phyloP scores from a whole-genome alignment of 1,140 invertebrate species.

The Bombus sylvicola region DNA sequence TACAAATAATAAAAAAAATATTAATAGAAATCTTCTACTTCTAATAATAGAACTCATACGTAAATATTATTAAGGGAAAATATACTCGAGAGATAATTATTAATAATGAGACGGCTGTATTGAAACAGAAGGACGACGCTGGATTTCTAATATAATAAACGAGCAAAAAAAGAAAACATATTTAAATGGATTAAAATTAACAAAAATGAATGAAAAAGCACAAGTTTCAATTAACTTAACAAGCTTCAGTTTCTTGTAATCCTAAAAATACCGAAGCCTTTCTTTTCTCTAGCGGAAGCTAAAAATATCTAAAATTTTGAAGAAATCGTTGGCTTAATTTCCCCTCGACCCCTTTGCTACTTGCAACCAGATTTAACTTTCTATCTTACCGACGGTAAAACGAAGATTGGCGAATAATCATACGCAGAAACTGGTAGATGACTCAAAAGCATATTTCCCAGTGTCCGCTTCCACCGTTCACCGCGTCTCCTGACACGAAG shows the following conservation, averaged over 20 bases:
- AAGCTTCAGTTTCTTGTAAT: not conserved
- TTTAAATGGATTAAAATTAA: not conserved
- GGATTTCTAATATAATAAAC: not conserved
- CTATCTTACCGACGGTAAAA: constrained; percentile 60
- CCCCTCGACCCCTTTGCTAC: not conserved
- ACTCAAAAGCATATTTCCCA: constrained; percentile 52
- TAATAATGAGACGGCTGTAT: no score
- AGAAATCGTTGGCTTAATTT: not conserved
- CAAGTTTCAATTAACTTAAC: not conserved
- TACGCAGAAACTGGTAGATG: constrained; percentile 54
- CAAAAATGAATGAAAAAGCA: not conserved
- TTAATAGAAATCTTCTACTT: no score
- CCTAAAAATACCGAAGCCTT: not conserved
- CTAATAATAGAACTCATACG: no score
- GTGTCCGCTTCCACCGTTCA: not conserved
- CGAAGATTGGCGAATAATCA: constrained; percentile 41
- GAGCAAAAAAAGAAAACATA: no score
- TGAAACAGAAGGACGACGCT: not conserved
- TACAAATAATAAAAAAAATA: no score
- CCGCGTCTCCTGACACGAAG: no score
- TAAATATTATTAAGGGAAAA: not conserved
- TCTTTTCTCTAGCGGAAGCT: not conserved
- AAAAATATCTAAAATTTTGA: not conserved
- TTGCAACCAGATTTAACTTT: constrained; percentile 6
- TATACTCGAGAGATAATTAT: no score